Evolutionary conservation across 2,888 invertebrate species (phyloP), one percentile per base, ranked within the genome.

Genomic region (Idaea aversata): DNA sequence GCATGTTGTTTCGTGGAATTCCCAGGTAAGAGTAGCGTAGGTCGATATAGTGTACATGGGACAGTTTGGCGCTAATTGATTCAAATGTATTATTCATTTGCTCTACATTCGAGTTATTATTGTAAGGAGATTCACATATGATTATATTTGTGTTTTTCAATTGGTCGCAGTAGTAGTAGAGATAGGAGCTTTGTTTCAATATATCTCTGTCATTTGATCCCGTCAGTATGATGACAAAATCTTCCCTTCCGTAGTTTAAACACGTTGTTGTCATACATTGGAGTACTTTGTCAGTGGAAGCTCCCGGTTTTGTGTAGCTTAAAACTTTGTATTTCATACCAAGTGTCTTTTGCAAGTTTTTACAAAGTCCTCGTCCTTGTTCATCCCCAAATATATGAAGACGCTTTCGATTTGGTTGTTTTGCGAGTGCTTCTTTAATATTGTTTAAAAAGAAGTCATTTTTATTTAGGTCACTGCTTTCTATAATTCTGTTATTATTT

Each of bases 341-440:
- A 36, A 63, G 47, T 47, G 60, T 60, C 15, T 61, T 60, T 34
- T 15, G 15, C n/a, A 63, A 60, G 10, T 38, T 10, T 38, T 38
- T 60, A 34, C 63, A 60, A 38, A 63, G 13, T 16, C 63, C 63
- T 16, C 63, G 63, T 34, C 60, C 60, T 25, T 63, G 63, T 25
- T 63, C 63, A 63, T 63, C 63, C 15, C 57, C 57, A 15, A 57
- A 57, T 57, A 57, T 57, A 57, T 57, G 57, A 7, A 57, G 10
- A 7, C 57, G 7, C 7, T 57, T 57, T 57, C 10, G 57, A 13
- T 57, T 15, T 25, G 25, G 25, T 25, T 25, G 25, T 25, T 25
- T 25, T 25, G 25, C 25, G 25, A 25, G 15, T 57, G 57, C 10
- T 57, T 57, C 3, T 57, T 57, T 3, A 57, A 25, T 57, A 15